phyloP scores from a whole-genome alignment of 2,888 invertebrate species.

The Malacosoma neustria region DNA sequence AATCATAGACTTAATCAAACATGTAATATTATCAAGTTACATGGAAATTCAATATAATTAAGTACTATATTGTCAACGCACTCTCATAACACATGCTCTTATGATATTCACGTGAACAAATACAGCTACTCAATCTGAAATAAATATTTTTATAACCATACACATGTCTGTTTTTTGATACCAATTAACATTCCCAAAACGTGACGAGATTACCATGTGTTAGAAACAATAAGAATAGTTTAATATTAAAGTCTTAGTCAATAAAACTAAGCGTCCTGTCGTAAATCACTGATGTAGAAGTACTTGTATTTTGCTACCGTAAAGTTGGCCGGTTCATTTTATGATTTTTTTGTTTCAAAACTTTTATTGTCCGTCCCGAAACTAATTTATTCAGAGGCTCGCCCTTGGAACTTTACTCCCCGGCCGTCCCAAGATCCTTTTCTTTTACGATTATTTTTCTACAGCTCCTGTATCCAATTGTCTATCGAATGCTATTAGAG shows the following conservation, averaged over 20 bases:
- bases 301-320: conserved; percentile 51
- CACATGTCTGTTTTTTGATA: neutral
- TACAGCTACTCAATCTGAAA: neutral
- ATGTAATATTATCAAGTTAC: too few species aligned
- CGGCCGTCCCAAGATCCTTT: conserved; percentile 24
- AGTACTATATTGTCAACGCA: too few species aligned
- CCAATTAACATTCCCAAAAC: conserved; percentile 10
- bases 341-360: conserved; percentile 73
- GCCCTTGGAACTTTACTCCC: conserved; percentile 57
- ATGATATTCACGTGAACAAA: too few species aligned
- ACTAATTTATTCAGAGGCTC: conserved; percentile 70
- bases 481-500: neutral
- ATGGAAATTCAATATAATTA: too few species aligned
- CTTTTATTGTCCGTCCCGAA: conserved; percentile 69
- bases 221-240: conserved; percentile 56
- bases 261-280: conserved; percentile 46
- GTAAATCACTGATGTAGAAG: conserved; percentile 60
- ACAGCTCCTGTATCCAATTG: neutral
- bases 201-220: conserved; percentile 35
- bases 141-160: neutral
- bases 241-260: conserved; percentile 59
- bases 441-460: neutral
- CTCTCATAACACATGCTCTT: too few species aligned
- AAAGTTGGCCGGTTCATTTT: conserved; percentile 58
- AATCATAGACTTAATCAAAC: too few species aligned